Conservation (phyloP, 2,113 vertebrate genomes). For the Strigops habroptila region DNA sequence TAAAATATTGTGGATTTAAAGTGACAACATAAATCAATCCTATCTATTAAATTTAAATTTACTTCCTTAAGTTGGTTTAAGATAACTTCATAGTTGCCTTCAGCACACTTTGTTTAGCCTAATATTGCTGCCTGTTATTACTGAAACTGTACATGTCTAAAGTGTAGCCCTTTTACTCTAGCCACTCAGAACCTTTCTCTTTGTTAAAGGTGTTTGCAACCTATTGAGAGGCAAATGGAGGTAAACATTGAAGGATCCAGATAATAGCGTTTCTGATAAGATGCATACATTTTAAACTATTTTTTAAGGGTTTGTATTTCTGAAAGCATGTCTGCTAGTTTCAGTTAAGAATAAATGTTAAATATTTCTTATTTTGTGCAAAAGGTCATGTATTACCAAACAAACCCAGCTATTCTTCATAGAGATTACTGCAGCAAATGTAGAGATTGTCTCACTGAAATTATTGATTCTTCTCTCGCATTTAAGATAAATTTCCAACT, state of each 20-base stretch:
- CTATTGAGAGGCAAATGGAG: not conserved
- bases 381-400: not conserved
- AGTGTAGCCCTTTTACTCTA: not conserved
- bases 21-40: not conserved
- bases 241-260: not conserved
- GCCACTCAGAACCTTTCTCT: not conserved
- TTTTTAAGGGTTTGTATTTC: not conserved
- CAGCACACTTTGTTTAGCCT: not conserved
- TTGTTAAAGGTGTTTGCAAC: not conserved
- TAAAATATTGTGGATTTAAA: not conserved
- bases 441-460: not conserved
- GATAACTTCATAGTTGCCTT: not conserved
- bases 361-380: not conserved
- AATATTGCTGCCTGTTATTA: not conserved
- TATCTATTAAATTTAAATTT: not conserved
- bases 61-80: not conserved
- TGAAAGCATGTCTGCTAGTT: not conserved
- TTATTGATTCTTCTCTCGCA: not conserved
- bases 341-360: not conserved
- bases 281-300: not conserved
- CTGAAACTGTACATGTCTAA: not conserved
- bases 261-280: not conserved
- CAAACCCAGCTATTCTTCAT: not conserved
- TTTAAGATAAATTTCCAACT: not conserved
- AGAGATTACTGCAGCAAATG: not conserved